Base-by-base conservation (phyloP, 2,888 invertebrate species). In the Timandra comae region DNA sequence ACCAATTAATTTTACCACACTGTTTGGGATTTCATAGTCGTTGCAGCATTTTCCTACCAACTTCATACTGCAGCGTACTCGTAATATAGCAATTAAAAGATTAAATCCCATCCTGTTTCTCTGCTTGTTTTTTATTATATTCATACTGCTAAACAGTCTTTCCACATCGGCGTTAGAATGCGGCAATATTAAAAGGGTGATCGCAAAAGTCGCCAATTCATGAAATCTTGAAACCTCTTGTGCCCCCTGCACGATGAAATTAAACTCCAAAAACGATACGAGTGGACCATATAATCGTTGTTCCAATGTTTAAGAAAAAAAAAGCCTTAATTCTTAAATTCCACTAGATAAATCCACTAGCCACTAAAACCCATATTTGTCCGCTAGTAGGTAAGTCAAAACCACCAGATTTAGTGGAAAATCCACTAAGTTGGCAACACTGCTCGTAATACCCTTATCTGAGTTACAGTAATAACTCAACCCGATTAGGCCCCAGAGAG, bases 151-250 rank as follows among this genome's bases (percentile, higher is more conserved):
- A 33, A 35, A 35, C 10, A 39, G 26, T 30, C 35, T 26, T 27
- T 40, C 40, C 23, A 40, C 33, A 2, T 40, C 36, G 19, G 33
- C 36, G n/a, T 40, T 36, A 29, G 36, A 40, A 27, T 44, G 38
- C n/a, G 34, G 35, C 23, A 41, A 10, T 27, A 41, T 24, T 38
- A 41, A 29, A 4, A 39, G 10, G 29, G 34, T 16, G 10, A 35
- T 26, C 9, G 38, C 33, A 38, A 35, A 41, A 24, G 36, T 33
- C 8, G 29, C 41, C 28, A 41, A 33, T 21, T 36, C 36, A 3
- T 36, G n/a, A 29, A 36, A 36, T 27, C 30, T 41, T 2, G 19
- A 16, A 30, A 24, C 32, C 12, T 27, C 35, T 26, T 25, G 30
- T 10, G 25, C 25, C n/a, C n/a, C n/a, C n/a, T n/a, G n/a, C n/a